Evolutionary conservation across 2,113 vertebrate genomes (phyloP), one percentile per base, ranked within the genome.

Genomic region (Hassar affinis): DNA sequence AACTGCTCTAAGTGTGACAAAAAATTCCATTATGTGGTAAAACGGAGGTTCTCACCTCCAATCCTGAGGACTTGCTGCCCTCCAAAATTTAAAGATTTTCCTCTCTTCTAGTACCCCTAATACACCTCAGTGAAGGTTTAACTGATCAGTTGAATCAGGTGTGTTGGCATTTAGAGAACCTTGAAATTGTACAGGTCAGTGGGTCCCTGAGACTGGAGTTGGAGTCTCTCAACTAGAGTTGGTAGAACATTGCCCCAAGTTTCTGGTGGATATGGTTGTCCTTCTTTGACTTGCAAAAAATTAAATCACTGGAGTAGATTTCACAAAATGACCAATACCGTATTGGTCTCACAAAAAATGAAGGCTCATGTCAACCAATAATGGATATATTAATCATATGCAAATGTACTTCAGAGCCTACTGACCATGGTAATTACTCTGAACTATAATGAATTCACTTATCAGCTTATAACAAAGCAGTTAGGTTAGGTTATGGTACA

Each of bases 381-480:
- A 84, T 80, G 83, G 78, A 64, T 84, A 64, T 84, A 84, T 84
- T 72, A 83, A 86, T 81, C 85, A 81, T 84, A 86, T 84, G 78
- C 78, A 81, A 86, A 86, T 86, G 78, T 38, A 72, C 49, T 84
- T 84, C 74, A 64, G 47, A 56, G n/a, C 42, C 27, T 79, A 72
- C 52, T 74, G 74, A 49, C 52, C 75, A 78, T 61, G 30, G 56
- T 74, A 86, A 84, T 84, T 78, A 84, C 45, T 59, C 35, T 25
- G 3, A 69, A 84, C 33, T 17, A 11, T 33, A 78, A 49, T 62
- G 27, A 51, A 78, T 78, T 71, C n/a, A 78, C 80, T 84, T 72
- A 81, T 38, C 85, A 64, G 62, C 64, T 35, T 51, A 45, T 27
- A 57, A 61, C 76, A 72, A 35, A 25, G 69, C 76, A 81, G 74